Percentiles rank a stretch among this genome's conserved stretches.
Conservation (phyloP, 2,113 vertebrate species). For the Piliocolobus tephrosceles region DNA sequence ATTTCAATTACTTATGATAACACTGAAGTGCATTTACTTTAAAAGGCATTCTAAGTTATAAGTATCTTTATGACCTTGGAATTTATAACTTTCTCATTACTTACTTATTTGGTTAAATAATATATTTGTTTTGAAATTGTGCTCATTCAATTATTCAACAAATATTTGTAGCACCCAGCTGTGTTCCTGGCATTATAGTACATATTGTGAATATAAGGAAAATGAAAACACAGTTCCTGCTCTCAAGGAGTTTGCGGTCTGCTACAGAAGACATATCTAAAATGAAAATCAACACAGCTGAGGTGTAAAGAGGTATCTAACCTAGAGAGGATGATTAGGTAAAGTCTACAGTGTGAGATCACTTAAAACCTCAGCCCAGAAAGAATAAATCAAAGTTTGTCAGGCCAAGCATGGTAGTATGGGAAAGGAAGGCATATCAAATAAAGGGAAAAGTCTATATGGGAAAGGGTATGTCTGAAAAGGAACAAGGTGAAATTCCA, state of each 20-base stretch:
- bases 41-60: slow-evolving; percentile 29
- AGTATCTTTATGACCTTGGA: background rate
- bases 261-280: background rate
- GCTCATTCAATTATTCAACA: background rate
- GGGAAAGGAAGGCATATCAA: background rate
- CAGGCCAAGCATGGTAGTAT: background rate
- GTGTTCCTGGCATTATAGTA: background rate
- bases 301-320: background rate
- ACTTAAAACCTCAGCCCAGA: background rate
- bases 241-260: background rate
- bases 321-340: background rate
- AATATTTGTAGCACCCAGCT: background rate
- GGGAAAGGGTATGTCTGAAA: background rate
- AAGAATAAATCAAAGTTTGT: background rate
- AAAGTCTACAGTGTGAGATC: background rate
- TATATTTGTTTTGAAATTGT: background rate
- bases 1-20: background rate
- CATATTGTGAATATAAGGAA: background rate
- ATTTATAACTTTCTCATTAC: background rate
- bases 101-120: background rate
- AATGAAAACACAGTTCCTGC: background rate
- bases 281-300: background rate
- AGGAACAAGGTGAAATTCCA: background rate
- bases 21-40: background rate
- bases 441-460: background rate